phyloP scores from a whole-genome alignment of 1,140 invertebrate genomes.

The Listronotus oregonensis region DNA sequence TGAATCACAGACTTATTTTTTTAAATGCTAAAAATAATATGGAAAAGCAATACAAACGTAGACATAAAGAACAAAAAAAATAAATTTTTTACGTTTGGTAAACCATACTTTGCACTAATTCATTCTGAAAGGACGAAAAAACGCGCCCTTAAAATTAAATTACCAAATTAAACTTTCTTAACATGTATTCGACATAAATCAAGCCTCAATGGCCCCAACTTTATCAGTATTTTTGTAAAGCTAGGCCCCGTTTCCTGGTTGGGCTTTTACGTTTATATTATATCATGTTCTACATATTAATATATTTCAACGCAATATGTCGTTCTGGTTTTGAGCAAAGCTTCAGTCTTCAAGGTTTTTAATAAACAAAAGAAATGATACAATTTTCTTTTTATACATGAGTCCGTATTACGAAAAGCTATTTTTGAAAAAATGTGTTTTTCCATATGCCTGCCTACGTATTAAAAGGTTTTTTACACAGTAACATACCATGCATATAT shows the following conservation, averaged over 20 bases:
- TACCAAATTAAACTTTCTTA: constrained; percentile 44
- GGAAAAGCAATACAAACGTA: no score
- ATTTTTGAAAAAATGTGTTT: not conserved
- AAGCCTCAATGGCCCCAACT: constrained; percentile 20
- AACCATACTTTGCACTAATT: no score
- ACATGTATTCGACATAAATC: constrained; percentile 47
- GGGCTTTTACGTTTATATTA: constrained; percentile 28
- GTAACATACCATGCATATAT: constrained; percentile 9
- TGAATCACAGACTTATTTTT: no score
- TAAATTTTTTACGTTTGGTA: no score
- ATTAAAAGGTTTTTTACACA: constrained; percentile 16
- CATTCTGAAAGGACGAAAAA: no score
- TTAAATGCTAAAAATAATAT: no score
- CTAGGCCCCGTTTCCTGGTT: constrained; percentile 11
- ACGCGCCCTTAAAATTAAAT: no score
- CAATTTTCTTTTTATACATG: constrained; percentile 20
- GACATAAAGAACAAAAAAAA: no score
- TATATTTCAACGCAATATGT: constrained; percentile 36
- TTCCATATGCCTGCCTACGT: not conserved
- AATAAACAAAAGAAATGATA: constrained; percentile 29
- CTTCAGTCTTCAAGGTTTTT: constrained; percentile 16
- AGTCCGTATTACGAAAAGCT: constrained; percentile 4
- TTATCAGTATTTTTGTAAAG: constrained; percentile 29
- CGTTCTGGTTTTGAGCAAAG: constrained; percentile 7
- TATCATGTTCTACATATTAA: constrained; percentile 35